Conservation (phyloP, 2,113 vertebrate species). For the Calyptomena viridis region DNA sequence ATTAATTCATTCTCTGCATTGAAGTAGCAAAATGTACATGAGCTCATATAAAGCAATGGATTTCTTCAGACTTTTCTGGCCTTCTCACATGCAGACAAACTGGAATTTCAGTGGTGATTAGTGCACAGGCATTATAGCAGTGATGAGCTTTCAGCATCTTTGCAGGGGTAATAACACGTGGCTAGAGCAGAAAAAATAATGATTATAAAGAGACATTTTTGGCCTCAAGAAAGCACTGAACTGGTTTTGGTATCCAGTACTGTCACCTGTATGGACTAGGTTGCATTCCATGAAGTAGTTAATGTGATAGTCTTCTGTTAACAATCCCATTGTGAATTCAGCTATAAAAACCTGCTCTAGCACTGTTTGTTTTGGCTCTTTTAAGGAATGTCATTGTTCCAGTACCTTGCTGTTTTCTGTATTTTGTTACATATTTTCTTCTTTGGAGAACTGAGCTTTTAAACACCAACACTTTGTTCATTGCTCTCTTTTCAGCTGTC, state of each 20-base stretch:
- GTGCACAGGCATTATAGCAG: neutral
- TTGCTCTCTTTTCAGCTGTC: constrained; percentile 79
- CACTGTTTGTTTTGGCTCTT: neutral
- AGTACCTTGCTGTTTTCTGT: neutral
- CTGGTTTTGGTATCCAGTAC: neutral
- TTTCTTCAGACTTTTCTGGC: neutral
- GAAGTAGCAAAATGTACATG: neutral
- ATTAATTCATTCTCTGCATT: neutral
- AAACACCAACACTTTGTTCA: neutral
- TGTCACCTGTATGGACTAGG: neutral
- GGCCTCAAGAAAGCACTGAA: neutral
- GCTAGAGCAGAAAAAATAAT: neutral
- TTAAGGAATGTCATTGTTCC: neutral
- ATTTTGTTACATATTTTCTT: neutral
- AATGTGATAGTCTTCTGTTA: neutral
- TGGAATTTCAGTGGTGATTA: neutral
- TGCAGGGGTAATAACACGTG: neutral
- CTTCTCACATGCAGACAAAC: neutral
- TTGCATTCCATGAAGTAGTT: neutral
- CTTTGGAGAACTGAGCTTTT: neutral
- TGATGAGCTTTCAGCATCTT: neutral
- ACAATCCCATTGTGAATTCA: neutral
- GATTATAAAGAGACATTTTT: neutral
- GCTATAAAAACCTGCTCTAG: neutral
- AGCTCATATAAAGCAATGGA: neutral